Evolutionary conservation across 2,113 vertebrate species (phyloP), one percentile per base, ranked within the genome.

Genomic region (Cygnus buccinator): DNA sequence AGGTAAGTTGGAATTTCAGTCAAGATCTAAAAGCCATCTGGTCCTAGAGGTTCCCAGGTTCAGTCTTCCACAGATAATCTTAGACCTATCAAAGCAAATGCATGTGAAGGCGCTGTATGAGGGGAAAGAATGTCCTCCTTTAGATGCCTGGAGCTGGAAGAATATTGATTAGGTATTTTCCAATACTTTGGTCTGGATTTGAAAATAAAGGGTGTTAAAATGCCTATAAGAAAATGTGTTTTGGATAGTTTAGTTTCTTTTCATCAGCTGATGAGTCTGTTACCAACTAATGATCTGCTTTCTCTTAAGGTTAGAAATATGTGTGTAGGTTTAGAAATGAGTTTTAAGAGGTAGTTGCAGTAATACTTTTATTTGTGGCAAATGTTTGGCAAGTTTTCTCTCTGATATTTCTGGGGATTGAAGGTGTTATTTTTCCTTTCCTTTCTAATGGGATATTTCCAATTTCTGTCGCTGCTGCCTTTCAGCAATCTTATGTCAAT

Each of bases 401-500:
- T 63, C 52, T 77, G 75, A 8, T 80, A 17, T 91, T 83, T 86
- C 61, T 61, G 77, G 65, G 48, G 19, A 41, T 15, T 61, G 48
- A 89, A 84, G 44, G 16, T 22, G 29, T 90, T 84, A 62, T 87
- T 91, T 92, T 31, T 78, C 20, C 28, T 88, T 33, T 63, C 20
- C 70, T 79, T 93, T 87, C 44, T 87, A 65, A 68, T 68, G 35
- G 55, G 57, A 39, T 74, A 41, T 58, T 87, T 96, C 75, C n/a
- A n/a, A 21, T 52, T 89, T 92, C 63, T 83, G 63, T 90, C 87
- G 44, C 61, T 75, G 10, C 73, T 82, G 77, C 68, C 76, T 91
- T 86, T 96, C 68, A 94, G 75, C 41, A 77, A 57, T 72, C 84
- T 85, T 80, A 80, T 80, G 63, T 86, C 63, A 65, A 91, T 79